These are phyloP conservation scores for Stegophylla sp. DNA, from an alignment of 2,888 invertebrate species.

Conservation along the genomic window DNA sequence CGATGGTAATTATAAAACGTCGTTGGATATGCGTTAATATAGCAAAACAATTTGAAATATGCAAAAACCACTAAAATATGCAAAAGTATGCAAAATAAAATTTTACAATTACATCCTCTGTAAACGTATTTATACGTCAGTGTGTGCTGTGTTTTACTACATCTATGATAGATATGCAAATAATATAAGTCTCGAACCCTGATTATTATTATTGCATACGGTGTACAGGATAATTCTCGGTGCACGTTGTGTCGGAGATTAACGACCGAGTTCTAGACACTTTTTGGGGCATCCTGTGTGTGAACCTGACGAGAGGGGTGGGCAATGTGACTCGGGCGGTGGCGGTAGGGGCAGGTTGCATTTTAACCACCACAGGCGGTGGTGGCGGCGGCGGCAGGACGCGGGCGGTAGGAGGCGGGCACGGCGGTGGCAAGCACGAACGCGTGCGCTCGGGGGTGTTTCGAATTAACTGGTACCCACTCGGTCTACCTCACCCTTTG, in stretches of 20 bases:
- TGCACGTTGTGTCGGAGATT: not conserved
- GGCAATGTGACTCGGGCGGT: not conserved
- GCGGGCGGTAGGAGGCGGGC: not conserved
- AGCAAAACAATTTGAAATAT: no score
- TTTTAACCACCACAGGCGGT: slow-evolving; percentile 40
- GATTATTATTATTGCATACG: not conserved
- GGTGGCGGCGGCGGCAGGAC: not conserved
- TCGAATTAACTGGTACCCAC: slow-evolving; percentile 56
- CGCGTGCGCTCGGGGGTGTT: slow-evolving; percentile 31
- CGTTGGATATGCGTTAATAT: no score
- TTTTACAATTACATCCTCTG: no score
- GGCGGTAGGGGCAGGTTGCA: slow-evolving; percentile 59
- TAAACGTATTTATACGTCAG: no score
- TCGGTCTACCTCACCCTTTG: not conserved
- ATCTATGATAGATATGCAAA: no score
- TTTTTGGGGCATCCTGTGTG: not conserved
- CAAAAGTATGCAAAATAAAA: no score
- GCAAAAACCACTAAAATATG: no score
- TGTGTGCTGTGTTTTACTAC: no score
- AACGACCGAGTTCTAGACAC: slow-evolving; percentile 8
- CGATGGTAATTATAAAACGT: no score
- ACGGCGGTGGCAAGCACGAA: not conserved
- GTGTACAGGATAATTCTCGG: not conserved
- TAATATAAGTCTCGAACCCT: no score
- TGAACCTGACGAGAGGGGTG: not conserved